phyloP scores from a whole-genome alignment of 2,797 vertebrate species.

The Momotus momota region DNA sequence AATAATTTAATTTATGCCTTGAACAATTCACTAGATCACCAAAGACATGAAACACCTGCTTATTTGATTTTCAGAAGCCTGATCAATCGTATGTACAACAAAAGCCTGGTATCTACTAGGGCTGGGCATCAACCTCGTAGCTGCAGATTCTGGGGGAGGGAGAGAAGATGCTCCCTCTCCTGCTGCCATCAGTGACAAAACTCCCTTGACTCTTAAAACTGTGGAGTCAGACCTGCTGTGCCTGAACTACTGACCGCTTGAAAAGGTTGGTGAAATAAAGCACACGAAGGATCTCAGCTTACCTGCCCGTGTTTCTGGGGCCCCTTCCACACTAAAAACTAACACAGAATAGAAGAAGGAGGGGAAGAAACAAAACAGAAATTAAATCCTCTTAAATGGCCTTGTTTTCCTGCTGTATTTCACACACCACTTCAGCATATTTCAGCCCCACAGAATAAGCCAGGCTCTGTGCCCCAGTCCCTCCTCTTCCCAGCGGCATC shows the following conservation, averaged over 20 bases:
- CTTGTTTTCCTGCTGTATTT: slow-evolving; percentile 60
- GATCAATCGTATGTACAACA: neutral
- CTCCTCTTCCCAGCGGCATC: slow-evolving; percentile 57
- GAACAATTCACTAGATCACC: neutral
- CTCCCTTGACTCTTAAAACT: neutral
- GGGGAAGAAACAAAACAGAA: slow-evolving; percentile 74
- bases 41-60: neutral
- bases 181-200: neutral
- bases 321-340: slow-evolving; percentile 85
- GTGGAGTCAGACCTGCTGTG: neutral
- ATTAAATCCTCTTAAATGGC: slow-evolving; percentile 70
- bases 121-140: slow-evolving; percentile 56
- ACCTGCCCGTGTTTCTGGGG: slow-evolving; percentile 82
- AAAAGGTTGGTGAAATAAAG: slow-evolving; percentile 60
- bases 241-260: slow-evolving; percentile 8
- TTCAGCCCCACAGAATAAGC: slow-evolving; percentile 38
- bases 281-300: slow-evolving; percentile 69
- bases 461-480: slow-evolving; percentile 49
- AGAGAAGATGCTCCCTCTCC: neutral
- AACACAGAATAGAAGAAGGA: slow-evolving; percentile 73
- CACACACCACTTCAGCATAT: slow-evolving; percentile 3
- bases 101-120: slow-evolving; percentile 61
- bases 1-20: neutral
- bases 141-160: neutral
- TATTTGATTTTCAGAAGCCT: slow-evolving; percentile 10